Evolutionary conservation across 2,888 invertebrate genomes (phyloP).

Genomic region (Amphipyra berbera): DNA sequence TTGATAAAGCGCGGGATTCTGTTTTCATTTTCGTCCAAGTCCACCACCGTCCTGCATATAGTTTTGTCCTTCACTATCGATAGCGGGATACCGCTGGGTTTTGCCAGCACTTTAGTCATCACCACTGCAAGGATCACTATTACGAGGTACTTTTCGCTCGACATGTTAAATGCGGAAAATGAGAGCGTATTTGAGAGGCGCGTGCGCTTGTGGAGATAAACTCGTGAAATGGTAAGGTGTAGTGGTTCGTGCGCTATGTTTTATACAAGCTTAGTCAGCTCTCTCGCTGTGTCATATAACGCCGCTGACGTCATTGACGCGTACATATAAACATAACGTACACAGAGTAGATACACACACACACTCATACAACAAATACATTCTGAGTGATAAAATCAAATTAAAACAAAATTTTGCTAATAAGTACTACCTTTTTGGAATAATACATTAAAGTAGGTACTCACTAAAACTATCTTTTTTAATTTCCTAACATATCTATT

Average conservation of each 20-base stretch:
- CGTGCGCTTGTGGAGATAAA: constrained; percentile 25
- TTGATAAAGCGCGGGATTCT: constrained; percentile 74
- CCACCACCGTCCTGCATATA: constrained; percentile 58
- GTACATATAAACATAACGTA: no score
- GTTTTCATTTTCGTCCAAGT: constrained; percentile 60
- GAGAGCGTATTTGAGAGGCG: constrained; percentile 13
- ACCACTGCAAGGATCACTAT: constrained; percentile 19
- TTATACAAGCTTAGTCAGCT: constrained; percentile 14
- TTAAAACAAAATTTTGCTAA: no score
- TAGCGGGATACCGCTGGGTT: constrained; percentile 24
- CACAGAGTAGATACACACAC: no score
- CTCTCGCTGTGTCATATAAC: constrained; percentile 11
- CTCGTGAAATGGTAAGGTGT: constrained; percentile 25
- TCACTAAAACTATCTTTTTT: no score
- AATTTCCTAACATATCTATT: no score
- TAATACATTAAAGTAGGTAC: no score
- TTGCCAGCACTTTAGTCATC: constrained; percentile 16
- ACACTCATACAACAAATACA: no score
- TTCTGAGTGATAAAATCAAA: no score
- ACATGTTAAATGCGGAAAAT: constrained; percentile 40
- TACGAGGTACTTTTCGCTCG: constrained; percentile 21
- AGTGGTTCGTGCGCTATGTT: constrained; percentile 10
- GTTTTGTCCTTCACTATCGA: constrained; percentile 20
- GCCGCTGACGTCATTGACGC: background rate
- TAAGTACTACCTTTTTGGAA: no score